A percentile compares a stretch with the other conserved stretches of the same genome.
These are phyloP conservation scores for Andrena flavipes DNA, from an alignment of 2,888 invertebrate genomes.

Conservation along the genomic window DNA sequence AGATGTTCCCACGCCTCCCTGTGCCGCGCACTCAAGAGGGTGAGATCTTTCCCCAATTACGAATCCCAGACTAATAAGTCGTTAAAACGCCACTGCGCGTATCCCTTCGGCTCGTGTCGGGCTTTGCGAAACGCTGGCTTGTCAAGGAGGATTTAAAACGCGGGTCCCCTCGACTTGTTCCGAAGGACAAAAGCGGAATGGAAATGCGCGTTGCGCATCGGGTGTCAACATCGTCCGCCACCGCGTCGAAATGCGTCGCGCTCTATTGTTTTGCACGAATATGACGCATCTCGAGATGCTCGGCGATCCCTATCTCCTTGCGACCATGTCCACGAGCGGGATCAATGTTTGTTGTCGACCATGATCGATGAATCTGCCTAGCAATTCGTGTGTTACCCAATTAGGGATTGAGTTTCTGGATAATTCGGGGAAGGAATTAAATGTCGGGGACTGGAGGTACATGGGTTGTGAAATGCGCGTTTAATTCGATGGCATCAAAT, in stretches of 20 bases:
- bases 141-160: too few relatives aligned
- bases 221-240: not conserved
- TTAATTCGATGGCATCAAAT: not conserved
- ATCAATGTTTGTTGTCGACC: not conserved
- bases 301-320: not conserved
- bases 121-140: too few relatives aligned
- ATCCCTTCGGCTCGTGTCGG: too few relatives aligned
- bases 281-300: conserved; percentile 3
- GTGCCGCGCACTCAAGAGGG: too few relatives aligned
- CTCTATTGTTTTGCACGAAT: conserved; percentile 8
- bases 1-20: too few relatives aligned
- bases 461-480: not conserved
- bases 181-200: too few relatives aligned
- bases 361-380: not conserved
- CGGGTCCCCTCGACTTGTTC: too few relatives aligned
- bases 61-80: too few relatives aligned
- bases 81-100: too few relatives aligned
- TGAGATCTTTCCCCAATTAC: too few relatives aligned
- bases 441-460: not conserved
- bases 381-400: not conserved
- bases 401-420: not conserved
- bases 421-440: not conserved
- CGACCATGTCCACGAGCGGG: not conserved
- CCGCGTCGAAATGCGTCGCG: not conserved
- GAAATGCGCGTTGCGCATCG: too few relatives aligned